phyloP scores from a whole-genome alignment of 2,113 vertebrate genomes.

The Cottus gobio region DNA sequence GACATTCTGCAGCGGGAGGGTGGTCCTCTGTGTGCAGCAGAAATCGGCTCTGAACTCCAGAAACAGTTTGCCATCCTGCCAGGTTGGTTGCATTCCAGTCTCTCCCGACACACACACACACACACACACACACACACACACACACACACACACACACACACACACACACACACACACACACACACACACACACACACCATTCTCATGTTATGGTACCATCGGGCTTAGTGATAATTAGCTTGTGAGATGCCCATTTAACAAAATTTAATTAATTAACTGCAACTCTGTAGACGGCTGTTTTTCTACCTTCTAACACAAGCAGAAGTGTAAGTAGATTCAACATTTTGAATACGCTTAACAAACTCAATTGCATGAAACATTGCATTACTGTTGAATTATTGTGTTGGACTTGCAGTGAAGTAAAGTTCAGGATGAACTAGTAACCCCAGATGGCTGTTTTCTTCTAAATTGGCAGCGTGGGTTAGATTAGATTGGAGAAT shows the following conservation, averaged over 20 bases:
- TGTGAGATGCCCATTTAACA: neutral
- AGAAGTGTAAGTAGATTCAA: neutral
- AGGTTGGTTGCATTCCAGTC: conserved; percentile 78
- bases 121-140: neutral
- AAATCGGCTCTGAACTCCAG: conserved; percentile 90
- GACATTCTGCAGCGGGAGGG: conserved; percentile 90
- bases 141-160: neutral
- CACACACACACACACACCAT: neutral
- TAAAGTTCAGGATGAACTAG: conserved; percentile 16
- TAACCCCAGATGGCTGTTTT: neutral
- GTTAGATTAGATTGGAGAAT: conserved; percentile 32
- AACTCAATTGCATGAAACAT: conserved; percentile 2
- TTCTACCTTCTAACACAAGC: neutral
- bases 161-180: neutral
- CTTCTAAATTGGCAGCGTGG: neutral
- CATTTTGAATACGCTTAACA: neutral
- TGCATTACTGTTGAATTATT: neutral
- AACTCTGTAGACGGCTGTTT: neutral
- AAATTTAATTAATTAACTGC: neutral
- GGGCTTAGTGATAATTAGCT: neutral
- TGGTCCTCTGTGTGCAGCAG: conserved; percentile 85
- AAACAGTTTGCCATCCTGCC: conserved; percentile 94
- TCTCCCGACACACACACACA: neutral
- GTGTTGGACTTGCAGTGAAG: neutral
- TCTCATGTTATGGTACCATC: neutral